These are phyloP conservation scores for Prorops nasuta DNA, from an alignment of 1,140 invertebrate genomes.

Conservation along the genomic window DNA sequence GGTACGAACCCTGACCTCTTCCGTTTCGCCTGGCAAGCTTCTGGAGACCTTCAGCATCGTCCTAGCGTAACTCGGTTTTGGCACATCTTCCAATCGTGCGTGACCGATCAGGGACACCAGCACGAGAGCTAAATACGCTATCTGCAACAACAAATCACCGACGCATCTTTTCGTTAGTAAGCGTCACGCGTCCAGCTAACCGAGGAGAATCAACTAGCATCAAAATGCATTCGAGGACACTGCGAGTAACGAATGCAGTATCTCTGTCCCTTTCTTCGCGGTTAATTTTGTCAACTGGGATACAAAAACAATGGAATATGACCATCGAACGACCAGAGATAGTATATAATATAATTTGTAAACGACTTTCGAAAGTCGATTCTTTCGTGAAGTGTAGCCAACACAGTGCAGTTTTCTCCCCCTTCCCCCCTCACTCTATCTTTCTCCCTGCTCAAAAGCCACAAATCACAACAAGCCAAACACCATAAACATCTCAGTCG, in stretches of 20 bases:
- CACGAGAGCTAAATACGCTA: constrained; percentile 13
- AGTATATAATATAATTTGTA: constrained; percentile 24
- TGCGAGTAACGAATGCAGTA: background rate
- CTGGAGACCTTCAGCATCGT: constrained; percentile 76
- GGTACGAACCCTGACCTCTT: constrained; percentile 73
- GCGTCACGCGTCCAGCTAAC: too few relatives aligned
- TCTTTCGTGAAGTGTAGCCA: too few relatives aligned
- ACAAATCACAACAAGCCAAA: too few relatives aligned
- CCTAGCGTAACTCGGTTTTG: constrained; percentile 61
- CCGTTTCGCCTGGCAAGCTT: constrained; percentile 71
- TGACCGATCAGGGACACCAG: constrained; percentile 8
- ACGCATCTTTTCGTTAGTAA: too few relatives aligned
- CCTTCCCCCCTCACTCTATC: too few relatives aligned
- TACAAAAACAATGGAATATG: background rate
- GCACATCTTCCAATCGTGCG: constrained; percentile 26
- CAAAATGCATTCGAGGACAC: too few relatives aligned
- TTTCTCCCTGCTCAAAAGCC: too few relatives aligned
- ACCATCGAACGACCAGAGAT: too few relatives aligned
- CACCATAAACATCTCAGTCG: too few relatives aligned
- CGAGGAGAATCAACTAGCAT: too few relatives aligned
- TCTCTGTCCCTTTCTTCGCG: background rate
- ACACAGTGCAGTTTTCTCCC: too few relatives aligned
- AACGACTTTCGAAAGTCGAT: constrained; percentile 28
- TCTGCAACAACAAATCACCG: constrained; percentile 34
- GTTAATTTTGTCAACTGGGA: background rate